phyloP scores from a whole-genome alignment of 1,140 invertebrate species.

The Rhagoletis zephyria region DNA sequence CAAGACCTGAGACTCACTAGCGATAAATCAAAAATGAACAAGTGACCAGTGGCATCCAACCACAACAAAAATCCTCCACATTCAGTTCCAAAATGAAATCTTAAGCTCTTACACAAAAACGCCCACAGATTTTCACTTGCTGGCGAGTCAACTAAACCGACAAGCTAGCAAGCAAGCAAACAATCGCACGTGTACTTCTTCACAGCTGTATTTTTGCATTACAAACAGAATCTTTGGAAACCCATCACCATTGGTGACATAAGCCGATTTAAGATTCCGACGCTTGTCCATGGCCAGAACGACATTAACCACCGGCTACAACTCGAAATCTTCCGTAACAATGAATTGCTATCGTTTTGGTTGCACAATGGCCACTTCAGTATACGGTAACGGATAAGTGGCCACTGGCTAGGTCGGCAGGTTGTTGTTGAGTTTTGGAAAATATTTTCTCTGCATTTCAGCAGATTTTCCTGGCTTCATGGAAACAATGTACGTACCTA shows the following conservation, averaged over 20 bases:
- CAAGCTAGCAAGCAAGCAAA: neutral
- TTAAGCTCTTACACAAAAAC: neutral
- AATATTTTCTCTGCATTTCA: constrained; percentile 46
- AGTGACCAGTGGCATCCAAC: neutral
- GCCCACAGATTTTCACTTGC: neutral
- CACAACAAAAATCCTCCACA: neutral
- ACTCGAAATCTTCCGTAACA: neutral
- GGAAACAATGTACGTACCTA: neutral
- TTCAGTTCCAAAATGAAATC: neutral
- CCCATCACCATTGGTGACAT: constrained; percentile 55
- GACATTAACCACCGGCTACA: constrained; percentile 2
- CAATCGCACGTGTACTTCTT: constrained; percentile 17
- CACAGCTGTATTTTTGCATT: constrained; percentile 49
- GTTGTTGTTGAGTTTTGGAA: constrained; percentile 29
- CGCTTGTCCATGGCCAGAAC: neutral
- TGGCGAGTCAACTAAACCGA: neutral
- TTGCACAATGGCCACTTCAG: constrained; percentile 17
- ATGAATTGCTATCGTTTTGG: constrained; percentile 35
- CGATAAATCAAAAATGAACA: constrained; percentile 45
- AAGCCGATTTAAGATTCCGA: constrained; percentile 55
- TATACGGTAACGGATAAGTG: constrained; percentile 24
- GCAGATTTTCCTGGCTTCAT: constrained; percentile 20
- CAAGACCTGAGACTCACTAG: neutral
- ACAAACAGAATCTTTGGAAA: constrained; percentile 45
- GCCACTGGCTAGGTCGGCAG: constrained; percentile 26